Conservation (phyloP, 2,888 invertebrate species). For the Yponomeuta evonymella region DNA sequence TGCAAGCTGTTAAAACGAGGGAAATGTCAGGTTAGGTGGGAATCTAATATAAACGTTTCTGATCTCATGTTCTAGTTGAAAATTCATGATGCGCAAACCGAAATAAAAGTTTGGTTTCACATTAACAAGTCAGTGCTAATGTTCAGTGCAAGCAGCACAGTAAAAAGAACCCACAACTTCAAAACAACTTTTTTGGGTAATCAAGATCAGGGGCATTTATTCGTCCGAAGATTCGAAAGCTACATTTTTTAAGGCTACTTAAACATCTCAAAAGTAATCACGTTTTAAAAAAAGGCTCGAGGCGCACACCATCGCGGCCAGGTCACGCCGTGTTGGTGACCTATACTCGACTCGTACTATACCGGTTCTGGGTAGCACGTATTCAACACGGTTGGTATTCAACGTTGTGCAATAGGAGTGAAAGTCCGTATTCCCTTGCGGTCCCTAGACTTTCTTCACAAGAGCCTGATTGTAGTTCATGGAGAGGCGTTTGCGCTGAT, state of each 20-base stretch:
- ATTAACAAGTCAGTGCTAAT: neutral
- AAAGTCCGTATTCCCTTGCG: neutral
- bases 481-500: neutral
- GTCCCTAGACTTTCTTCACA: slow-evolving; percentile 8
- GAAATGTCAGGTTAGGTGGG: neutral
- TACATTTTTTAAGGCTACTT: slow-evolving; percentile 11
- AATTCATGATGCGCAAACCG: neutral
- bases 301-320: slow-evolving; percentile 37
- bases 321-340: slow-evolving; percentile 62
- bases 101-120: neutral
- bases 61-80: neutral
- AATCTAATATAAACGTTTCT: neutral
- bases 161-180: neutral
- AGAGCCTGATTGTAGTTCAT: slow-evolving; percentile 10
- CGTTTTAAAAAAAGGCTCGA: slow-evolving; percentile 2
- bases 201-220: neutral
- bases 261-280: slow-evolving; percentile 9
- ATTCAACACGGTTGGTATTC: slow-evolving; percentile 2
- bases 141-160: neutral
- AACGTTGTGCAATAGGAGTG: neutral
- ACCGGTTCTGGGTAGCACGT: slow-evolving; percentile 51
- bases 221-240: slow-evolving; percentile 14
- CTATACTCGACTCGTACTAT: slow-evolving; percentile 63
- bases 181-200: neutral
- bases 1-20: neutral